Evolutionary conservation across 2,113 vertebrate genomes (phyloP).

Genomic region (Ahaetulla prasina): DNA sequence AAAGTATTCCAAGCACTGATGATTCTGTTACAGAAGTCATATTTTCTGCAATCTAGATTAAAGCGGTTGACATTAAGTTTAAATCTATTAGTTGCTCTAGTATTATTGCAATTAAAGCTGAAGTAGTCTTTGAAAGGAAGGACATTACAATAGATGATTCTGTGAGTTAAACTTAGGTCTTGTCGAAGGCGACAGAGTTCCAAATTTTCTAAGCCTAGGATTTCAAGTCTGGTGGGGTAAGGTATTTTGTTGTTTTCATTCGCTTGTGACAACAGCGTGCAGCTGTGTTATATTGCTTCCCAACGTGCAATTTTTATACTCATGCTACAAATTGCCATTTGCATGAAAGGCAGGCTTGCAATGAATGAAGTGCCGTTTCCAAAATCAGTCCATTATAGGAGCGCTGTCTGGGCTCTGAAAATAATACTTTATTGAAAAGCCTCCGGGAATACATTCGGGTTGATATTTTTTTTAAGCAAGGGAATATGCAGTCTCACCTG

Average conservation of each 20-base stretch:
- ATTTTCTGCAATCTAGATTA: too few relatives aligned
- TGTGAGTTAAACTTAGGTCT: too few relatives aligned
- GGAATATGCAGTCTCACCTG: background rate
- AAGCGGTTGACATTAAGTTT: too few relatives aligned
- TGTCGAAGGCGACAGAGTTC: too few relatives aligned
- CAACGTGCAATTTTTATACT: conserved; percentile 71
- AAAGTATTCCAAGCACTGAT: too few relatives aligned
- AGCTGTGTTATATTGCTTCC: conserved; percentile 68
- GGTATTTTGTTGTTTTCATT: conserved; percentile 69
- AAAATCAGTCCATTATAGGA: conserved; percentile 17
- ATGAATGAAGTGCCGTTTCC: conserved; percentile 27
- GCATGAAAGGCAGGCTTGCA: conserved; percentile 55
- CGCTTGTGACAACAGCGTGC: conserved; percentile 65
- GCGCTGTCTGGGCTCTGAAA: background rate
- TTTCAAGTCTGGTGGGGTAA: too few relatives aligned
- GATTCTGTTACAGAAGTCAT: too few relatives aligned
- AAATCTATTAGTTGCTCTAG: too few relatives aligned
- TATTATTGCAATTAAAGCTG: too few relatives aligned
- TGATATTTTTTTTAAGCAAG: background rate
- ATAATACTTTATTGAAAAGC: background rate
- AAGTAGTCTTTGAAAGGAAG: too few relatives aligned
- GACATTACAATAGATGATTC: too few relatives aligned
- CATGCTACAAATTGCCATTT: conserved; percentile 53
- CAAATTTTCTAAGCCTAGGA: too few relatives aligned
- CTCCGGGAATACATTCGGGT: background rate